Base-by-base conservation (phyloP, 1,140 invertebrate genomes). In the Leptinotarsa texana region DNA sequence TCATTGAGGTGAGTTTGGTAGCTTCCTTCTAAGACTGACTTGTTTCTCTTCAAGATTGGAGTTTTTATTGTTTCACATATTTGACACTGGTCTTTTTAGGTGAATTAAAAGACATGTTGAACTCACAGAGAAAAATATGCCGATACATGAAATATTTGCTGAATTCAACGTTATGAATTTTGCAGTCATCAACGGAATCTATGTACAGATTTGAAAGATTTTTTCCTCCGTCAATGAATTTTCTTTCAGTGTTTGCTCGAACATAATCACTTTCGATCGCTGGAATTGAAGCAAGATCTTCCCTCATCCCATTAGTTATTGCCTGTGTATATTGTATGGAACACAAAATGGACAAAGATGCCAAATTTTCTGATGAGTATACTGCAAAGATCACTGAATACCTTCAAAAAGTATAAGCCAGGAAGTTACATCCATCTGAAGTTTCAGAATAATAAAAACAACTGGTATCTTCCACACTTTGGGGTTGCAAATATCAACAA, bases 41-140 rank as follows among this genome's bases (percentile, higher is more conserved):
- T 73, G 24, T 73, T 24, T 63, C 17, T 65, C 71, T 22, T 22
- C 6, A 5, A 13, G 4, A 18, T 61, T 61, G 57, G 18, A 17
- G 21, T 21, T 21, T 21, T 21, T 21, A 21, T 21, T 0, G 63
- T 24, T 66, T 17, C 22, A 21, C 63, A 69, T 22, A n/a, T 3
- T 11, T 33, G 24, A 61, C 75, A 77, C 49, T 77, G 72, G 67
- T 78, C 75, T 47, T 78, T 73, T 78, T 77, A 22, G 75, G 73
- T 66, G 78, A 77, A 66, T 81, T 83, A 78, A 86, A 86, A 71
- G 74, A 57, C n/a, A 86, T 74, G 80, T 85, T 84, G 72, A 84
- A 85, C 73, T 84, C 78, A 27, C 5, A 27, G 65, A 81, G 82
- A 67, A 85, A 85, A 74, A 83, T 82, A 15, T 24, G 49, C 0